Evolutionary conservation across 2,888 invertebrate species (phyloP).

Genomic region (Flexamia atlantica): DNA sequence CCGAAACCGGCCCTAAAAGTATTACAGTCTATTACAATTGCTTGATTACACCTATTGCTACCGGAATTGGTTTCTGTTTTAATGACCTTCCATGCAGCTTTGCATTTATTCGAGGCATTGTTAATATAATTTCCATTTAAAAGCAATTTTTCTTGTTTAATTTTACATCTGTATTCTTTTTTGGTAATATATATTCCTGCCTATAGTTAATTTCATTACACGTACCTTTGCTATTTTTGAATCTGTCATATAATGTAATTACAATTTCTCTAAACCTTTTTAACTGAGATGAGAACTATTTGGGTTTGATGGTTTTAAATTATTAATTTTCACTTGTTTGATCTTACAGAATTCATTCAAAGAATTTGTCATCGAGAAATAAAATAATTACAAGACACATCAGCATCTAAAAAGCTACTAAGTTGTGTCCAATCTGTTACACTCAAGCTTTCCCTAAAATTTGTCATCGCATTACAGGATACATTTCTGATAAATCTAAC

Average conservation of each 20-base stretch:
- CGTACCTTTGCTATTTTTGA: not conserved
- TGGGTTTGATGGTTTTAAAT: not conserved
- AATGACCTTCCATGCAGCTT: constrained; percentile 29
- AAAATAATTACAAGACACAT: constrained; percentile 1
- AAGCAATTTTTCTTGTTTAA: constrained; percentile 11
- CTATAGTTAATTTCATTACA: not conserved
- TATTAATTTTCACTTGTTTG: not conserved
- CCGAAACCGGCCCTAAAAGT: too few species aligned
- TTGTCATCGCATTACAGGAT: not conserved
- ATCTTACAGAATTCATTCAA: not conserved
- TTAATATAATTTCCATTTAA: constrained; percentile 26
- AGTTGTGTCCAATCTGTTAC: not conserved
- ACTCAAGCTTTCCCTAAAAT: not conserved
- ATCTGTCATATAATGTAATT: constrained; percentile 6
- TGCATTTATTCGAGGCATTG: constrained; percentile 31
- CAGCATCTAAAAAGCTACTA: not conserved
- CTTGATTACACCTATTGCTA: constrained; percentile 7
- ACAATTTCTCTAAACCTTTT: not conserved
- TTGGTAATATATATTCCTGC: not conserved
- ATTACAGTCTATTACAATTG: constrained; percentile 25
- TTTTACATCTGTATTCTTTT: constrained; percentile 22
- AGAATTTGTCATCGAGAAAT: not conserved
- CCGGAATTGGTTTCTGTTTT: constrained; percentile 22
- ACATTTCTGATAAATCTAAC: not conserved
- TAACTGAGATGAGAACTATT: not conserved